A percentile compares a stretch with the other conserved stretches of the same genome.
Evolutionary conservation across 1,140 invertebrate species (phyloP).

Genomic region (Pseudomyrmex flavicornis): DNA sequence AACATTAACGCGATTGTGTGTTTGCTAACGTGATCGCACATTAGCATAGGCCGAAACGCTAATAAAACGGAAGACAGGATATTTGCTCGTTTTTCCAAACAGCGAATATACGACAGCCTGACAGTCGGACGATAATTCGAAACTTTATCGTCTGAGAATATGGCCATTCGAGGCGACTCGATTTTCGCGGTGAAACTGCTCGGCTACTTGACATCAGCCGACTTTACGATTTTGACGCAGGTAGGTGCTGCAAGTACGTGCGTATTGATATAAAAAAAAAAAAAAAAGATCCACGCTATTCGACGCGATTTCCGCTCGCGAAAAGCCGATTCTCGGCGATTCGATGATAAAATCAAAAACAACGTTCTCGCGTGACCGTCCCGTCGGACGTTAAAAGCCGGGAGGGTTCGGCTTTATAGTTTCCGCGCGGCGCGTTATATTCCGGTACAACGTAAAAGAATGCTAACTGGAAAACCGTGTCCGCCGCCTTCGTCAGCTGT

Average conservation of each 20-base stretch:
- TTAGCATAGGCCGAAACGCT: not conserved
- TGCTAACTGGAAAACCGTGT: conserved; percentile 57
- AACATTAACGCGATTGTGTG: too few relatives aligned
- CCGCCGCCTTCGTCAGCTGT: conserved; percentile 70
- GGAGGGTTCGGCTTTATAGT: conserved; percentile 61
- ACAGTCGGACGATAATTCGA: conserved; percentile 20
- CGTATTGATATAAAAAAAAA: conserved; percentile 1
- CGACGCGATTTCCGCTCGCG: not conserved
- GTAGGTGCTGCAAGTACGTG: conserved; percentile 17
- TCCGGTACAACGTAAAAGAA: conserved; percentile 27
- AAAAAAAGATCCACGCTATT: conserved; percentile 7
- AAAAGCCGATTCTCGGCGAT: conserved; percentile 38
- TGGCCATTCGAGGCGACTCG: conserved; percentile 26
- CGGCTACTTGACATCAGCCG: conserved; percentile 48
- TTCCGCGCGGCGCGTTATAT: conserved; percentile 46
- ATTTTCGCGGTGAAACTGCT: conserved; percentile 47
- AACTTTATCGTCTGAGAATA: conserved; percentile 48
- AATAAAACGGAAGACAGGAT: conserved; percentile 20
- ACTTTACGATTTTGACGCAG: conserved; percentile 32
- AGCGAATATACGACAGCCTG: conserved; percentile 11
- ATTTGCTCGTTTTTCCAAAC: conserved; percentile 31
- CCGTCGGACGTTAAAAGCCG: conserved; percentile 49
- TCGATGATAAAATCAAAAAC: conserved; percentile 68
- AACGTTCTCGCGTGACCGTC: not conserved
- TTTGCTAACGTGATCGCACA: not conserved